Conservation (phyloP, 2,113 vertebrate genomes). For the Ceyx cyanopectus region DNA sequence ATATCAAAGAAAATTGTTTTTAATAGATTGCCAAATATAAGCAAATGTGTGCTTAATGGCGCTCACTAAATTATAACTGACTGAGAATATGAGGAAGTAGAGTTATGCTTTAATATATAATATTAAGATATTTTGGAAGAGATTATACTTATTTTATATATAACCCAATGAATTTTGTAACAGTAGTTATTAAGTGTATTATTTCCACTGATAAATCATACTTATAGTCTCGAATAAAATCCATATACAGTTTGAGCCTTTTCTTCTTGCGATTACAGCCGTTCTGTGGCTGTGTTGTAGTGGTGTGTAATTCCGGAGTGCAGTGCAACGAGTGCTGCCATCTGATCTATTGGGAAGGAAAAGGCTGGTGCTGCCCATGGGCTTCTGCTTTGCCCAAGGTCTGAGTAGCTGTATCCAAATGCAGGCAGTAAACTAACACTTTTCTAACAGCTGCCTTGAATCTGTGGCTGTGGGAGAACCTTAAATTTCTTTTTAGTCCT, state of each 20-base stretch:
- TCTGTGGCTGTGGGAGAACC: neutral
- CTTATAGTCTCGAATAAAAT: neutral
- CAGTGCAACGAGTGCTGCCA: neutral
- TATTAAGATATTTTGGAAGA: neutral
- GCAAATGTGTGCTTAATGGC: neutral
- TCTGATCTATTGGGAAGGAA: neutral
- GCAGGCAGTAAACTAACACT: neutral
- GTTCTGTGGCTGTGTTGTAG: neutral
- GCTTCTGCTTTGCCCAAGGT: neutral
- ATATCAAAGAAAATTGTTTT: slow-evolving; percentile 26
- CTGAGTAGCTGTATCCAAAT: neutral
- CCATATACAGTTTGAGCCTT: neutral
- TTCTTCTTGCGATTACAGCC: neutral
- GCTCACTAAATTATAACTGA: neutral
- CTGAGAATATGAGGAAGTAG: slow-evolving; percentile 7
- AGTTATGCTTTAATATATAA: neutral
- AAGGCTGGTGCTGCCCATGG: neutral
- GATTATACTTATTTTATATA: neutral
- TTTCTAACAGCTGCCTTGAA: neutral
- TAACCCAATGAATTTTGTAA: slow-evolving; percentile 21
- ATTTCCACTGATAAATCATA: neutral
- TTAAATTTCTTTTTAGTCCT: neutral
- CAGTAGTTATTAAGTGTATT: neutral
- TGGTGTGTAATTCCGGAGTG: neutral
- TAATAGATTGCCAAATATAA: neutral